These are phyloP conservation scores for Brenthis hecate DNA, from an alignment of 2,888 invertebrate genomes.

Conservation along the genomic window DNA sequence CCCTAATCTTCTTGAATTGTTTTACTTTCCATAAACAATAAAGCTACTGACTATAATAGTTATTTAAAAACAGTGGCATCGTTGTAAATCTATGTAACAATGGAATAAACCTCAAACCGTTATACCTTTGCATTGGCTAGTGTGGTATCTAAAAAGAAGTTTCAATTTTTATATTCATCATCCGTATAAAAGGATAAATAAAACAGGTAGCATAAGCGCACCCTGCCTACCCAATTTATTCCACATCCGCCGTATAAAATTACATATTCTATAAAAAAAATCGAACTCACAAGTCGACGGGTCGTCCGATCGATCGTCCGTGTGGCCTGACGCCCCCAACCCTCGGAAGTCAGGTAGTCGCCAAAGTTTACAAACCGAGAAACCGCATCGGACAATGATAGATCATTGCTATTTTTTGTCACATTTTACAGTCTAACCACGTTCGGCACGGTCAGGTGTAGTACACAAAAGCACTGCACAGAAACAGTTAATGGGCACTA, in stretches of 20 bases:
- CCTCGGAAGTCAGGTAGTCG: slow-evolving; percentile 73
- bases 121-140: slow-evolving; percentile 65
- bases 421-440: slow-evolving; percentile 65
- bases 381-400: slow-evolving; percentile 61
- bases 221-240: slow-evolving; percentile 80
- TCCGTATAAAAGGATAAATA: slow-evolving; percentile 56
- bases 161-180: slow-evolving; percentile 42
- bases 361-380: slow-evolving; percentile 75
- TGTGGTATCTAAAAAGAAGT: slow-evolving; percentile 41
- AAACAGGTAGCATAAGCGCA: slow-evolving; percentile 80
- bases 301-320: slow-evolving; percentile 67
- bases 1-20: slow-evolving; percentile 25
- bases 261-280: slow-evolving; percentile 67
- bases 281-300: slow-evolving; percentile 72
- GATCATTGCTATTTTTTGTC: slow-evolving; percentile 80
- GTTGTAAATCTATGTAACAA: slow-evolving; percentile 62
- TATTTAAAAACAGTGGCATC: slow-evolving; percentile 64
- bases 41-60: slow-evolving; percentile 55
- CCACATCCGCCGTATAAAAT: slow-evolving; percentile 80
- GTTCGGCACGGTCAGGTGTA: slow-evolving; percentile 46
- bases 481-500: slow-evolving; percentile 73
- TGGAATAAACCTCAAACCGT: slow-evolving; percentile 64
- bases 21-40: slow-evolving; percentile 23
- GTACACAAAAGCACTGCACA: slow-evolving; percentile 75
- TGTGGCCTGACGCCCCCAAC: slow-evolving; percentile 47